Base-by-base conservation (phyloP, 2,113 vertebrate genomes). In the Solea solea region DNA sequence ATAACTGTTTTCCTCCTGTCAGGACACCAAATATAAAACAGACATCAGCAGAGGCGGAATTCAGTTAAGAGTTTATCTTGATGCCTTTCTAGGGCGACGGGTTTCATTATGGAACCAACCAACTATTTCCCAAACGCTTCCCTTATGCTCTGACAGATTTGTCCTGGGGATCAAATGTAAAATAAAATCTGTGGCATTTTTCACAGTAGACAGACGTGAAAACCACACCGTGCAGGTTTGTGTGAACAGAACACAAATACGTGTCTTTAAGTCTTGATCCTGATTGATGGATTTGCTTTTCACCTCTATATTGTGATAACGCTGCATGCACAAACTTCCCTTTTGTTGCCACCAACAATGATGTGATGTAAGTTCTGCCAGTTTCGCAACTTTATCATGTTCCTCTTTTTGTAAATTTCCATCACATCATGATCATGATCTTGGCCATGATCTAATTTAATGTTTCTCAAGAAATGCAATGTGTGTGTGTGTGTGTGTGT, bases 341-440 rank as follows among this genome's bases (percentile, higher is more conserved):
- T 56, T 34, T 57, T 49, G 48, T 58, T 55, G 51, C 16, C n/a
- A 52, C 34, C 12, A 55, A 55, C 13, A 50, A 76, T 44, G 39
- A 59, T 49, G 13, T 78, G 58, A 77, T 61, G 51, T 55, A 25
- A 71, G 75, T 54, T 69, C 21, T 64, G 44, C 57, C 74, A 69
- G 57, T 85, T 84, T 78, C 68, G 74, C 54, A 78, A 79, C 34
- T 55, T 74, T 72, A 41, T 56, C 14, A 2, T 14, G 25, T 83
- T 79, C 74, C 72, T 41, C 54, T 72, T 74, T 76, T 69, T 56
- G 10, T 65, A 73, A 46, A 34, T 34, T 34, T 34, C 34, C 34
- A 2, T 34, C 34, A 34, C 5, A 2, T 34, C 34, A 34, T 2
- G 34, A 34, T 34, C 34, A 34, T 34, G 34, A 34, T 34, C 34